Evolutionary conservation across 2,797 vertebrate genomes (phyloP).

Genomic region (Anabacerthia variegaticeps): DNA sequence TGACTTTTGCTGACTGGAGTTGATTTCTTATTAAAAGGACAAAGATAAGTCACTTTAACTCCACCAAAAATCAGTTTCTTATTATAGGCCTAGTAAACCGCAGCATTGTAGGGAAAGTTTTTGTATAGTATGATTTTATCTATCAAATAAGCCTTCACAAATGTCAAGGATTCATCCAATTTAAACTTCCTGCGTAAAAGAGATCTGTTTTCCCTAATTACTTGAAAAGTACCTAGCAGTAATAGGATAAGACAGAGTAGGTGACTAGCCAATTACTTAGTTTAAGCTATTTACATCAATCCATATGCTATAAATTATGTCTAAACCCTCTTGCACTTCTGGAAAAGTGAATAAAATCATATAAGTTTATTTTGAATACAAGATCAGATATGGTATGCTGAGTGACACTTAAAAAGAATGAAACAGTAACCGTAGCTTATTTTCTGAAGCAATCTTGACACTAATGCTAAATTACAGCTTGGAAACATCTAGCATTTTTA

Average conservation of each 20-base stretch:
- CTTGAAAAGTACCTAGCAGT: slow-evolving; percentile 40
- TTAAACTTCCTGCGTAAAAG: slow-evolving; percentile 35
- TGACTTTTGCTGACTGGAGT: slow-evolving; percentile 34
- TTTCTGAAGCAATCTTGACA: slow-evolving; percentile 79
- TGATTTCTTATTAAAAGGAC: slow-evolving; percentile 61
- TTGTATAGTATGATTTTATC: slow-evolving; percentile 36
- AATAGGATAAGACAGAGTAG: slow-evolving; percentile 52
- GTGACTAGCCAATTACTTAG: slow-evolving; percentile 64
- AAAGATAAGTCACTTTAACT: slow-evolving; percentile 62
- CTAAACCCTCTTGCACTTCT: slow-evolving; percentile 58
- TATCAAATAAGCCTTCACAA: slow-evolving; percentile 32
- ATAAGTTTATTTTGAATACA: slow-evolving; percentile 72
- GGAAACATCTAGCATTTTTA: slow-evolving; percentile 77
- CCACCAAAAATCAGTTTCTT: slow-evolving; percentile 42
- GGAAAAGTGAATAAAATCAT: slow-evolving; percentile 73
- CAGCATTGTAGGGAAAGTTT: slow-evolving; percentile 2
- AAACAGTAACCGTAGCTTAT: slow-evolving; percentile 70
- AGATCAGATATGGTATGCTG: slow-evolving; percentile 68
- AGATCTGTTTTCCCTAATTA: slow-evolving; percentile 46
- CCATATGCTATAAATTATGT: slow-evolving; percentile 65
- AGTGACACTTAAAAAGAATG: slow-evolving; percentile 79
- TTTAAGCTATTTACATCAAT: slow-evolving; percentile 68
- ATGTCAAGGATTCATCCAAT: slow-evolving; percentile 42
- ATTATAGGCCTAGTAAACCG: slow-evolving; percentile 22
- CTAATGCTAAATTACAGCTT: slow-evolving; percentile 79